Evolutionary conservation across 2,888 invertebrate species (phyloP).

Genomic region (Pristionchus mayeri): DNA sequence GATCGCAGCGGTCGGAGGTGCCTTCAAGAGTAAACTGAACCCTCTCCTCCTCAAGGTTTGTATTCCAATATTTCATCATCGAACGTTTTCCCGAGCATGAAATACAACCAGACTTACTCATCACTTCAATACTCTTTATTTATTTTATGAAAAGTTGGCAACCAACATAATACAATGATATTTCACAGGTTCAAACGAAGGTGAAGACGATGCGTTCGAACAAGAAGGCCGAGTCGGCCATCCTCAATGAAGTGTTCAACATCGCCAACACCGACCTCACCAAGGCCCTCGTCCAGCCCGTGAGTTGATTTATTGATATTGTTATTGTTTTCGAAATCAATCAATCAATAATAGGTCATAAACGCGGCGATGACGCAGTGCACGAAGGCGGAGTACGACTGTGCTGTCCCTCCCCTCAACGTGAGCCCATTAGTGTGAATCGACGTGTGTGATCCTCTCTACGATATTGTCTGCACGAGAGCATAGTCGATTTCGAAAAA

Average conservation of each 20-base stretch:
- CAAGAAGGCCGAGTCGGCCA: neutral
- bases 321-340: too few species aligned
- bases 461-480: neutral
- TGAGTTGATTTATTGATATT: neutral
- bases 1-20: neutral
- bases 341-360: neutral
- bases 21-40: constrained; percentile 22
- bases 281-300: neutral
- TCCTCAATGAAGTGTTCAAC: neutral
- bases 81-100: too few species aligned
- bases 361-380: constrained; percentile 25
- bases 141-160: neutral
- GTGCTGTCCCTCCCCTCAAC: neutral
- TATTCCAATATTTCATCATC: too few species aligned
- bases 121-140: neutral
- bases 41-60: neutral
- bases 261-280: neutral
- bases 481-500: neutral
- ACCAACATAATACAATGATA: neutral
- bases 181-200: neutral
- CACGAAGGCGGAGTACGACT: constrained; percentile 7
- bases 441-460: too few species aligned
- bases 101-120: too few species aligned
- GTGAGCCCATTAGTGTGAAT: neutral
- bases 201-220: neutral